Percentiles rank a stretch among this genome's conserved stretches.
phyloP scores from a whole-genome alignment of 2,113 vertebrate genomes.

The Catharus minimus region DNA sequence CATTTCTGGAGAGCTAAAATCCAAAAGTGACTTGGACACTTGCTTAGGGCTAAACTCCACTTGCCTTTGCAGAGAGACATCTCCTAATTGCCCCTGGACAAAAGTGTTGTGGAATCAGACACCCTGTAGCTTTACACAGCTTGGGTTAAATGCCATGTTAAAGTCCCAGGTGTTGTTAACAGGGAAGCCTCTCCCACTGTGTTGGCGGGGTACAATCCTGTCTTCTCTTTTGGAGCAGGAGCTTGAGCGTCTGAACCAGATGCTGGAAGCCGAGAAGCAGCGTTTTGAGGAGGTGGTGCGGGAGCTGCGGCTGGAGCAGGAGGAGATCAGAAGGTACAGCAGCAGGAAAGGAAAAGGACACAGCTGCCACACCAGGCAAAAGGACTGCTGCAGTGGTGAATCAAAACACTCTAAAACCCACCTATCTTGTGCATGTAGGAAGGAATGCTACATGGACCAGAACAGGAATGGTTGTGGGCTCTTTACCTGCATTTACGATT shows the following conservation, averaged over 20 bases:
- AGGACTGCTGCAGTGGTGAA: background rate
- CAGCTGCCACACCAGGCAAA: accelerated
- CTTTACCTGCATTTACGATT: background rate
- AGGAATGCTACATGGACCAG: background rate
- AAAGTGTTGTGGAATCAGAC: background rate
- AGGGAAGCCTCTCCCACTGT: background rate
- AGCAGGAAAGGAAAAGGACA: background rate
- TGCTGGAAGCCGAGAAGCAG: constrained; percentile 93
- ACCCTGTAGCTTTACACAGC: background rate
- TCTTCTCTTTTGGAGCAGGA: constrained; percentile 74
- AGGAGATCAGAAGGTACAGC: constrained; percentile 87
- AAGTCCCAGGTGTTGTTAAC: background rate
- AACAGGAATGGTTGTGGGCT: accelerated
- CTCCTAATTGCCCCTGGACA: background rate
- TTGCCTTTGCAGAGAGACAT: background rate
- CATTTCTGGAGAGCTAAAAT: background rate
- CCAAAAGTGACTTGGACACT: background rate
- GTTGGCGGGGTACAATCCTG: background rate
- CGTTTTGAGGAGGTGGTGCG: constrained; percentile 93
- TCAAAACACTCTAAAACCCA: background rate
- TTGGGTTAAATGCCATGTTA: background rate
- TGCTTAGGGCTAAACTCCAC: background rate
- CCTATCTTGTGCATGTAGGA: background rate
- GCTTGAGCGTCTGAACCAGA: constrained; percentile 90
- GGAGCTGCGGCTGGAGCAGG: constrained; percentile 91